phyloP scores from a whole-genome alignment of 2,797 vertebrate species.

The Yasuhikotakia modesta region DNA sequence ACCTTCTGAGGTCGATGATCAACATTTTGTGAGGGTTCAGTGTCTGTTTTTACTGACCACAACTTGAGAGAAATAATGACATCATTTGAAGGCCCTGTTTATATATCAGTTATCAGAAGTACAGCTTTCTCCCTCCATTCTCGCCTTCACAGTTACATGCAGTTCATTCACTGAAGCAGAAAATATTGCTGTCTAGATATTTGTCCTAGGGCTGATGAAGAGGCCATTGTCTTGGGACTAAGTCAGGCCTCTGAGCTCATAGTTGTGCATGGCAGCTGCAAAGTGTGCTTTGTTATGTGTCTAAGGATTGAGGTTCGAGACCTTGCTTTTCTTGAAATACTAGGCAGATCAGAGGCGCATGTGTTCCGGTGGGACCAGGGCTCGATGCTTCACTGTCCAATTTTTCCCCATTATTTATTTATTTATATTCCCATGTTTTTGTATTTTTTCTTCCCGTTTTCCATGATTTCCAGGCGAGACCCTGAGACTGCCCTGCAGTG shows the following conservation, averaged over 20 bases:
- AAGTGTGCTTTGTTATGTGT: conserved; percentile 90
- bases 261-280: conserved; percentile 87
- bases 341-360: conserved; percentile 85
- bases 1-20: not conserved
- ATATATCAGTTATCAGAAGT: conserved; percentile 97
- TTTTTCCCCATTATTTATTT: conserved; percentile 68
- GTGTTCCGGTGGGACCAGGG: conserved; percentile 81
- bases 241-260: conserved; percentile 84
- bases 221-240: conserved; percentile 89
- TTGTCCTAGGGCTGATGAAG: conserved; percentile 92
- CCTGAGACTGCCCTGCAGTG: conserved; percentile 83
- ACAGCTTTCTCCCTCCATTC: conserved; percentile 66
- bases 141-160: conserved; percentile 73
- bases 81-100: conserved; percentile 60
- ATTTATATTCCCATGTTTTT: conserved; percentile 42
- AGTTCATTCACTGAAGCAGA: conserved; percentile 84
- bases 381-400: conserved; percentile 85
- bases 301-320: conserved; percentile 88
- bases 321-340: conserved; percentile 90
- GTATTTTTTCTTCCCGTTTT: conserved; percentile 63
- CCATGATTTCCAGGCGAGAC: conserved; percentile 85
- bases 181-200: conserved; percentile 94
- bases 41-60: not conserved
- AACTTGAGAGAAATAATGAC: not conserved
- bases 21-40: not conserved